Evolutionary conservation across 2,797 vertebrate species (phyloP), one percentile per base, ranked within the genome.

Genomic region (Rhyacichthys aspro): DNA sequence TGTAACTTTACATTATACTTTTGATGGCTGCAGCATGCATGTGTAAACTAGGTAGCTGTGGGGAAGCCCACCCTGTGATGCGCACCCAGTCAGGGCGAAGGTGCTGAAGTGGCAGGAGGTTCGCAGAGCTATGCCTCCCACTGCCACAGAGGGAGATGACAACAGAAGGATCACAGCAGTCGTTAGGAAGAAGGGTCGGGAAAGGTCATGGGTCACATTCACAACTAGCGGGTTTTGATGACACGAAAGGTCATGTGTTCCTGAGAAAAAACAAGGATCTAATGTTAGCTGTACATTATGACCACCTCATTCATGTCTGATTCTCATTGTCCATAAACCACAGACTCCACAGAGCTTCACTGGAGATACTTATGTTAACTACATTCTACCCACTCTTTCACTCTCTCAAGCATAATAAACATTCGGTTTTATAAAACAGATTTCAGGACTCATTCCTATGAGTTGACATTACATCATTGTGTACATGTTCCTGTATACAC

Each of bases 161-260:
- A 98, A 93, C 76, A 93, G 92, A 65, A 99, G 87, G 64, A 95
- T 83, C 56, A 94, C 82, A 0, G 95, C 92, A 19, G 88, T 65
- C 0, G 88, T 92, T 54, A 55, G 80, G 70, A 85, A 89, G 72
- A 91, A 83, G 0, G 87, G 87, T 9, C 79, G 57, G 15, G 91
- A 88, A 10, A 86, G 87, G 74, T 92, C 87, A 0, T 83, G 90
- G 62, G 91, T 94, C 81, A 95, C 83, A 0, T 94, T 94, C 58
- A 98, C 85, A 79, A 95, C 54, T 63, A 98, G 74, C 0, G 96
- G 97, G 77, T 95, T 98, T 49, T 83, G 90, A 48, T 93, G 91
- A 68, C 97, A 99, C 0, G 94, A 96, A 57, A 98, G 84, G 71
- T 94, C 91, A 0, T 95, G 84, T 1, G 78, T 90, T 61, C 96